A percentile compares a stretch with the other conserved stretches of the same genome.
Evolutionary conservation across 2,888 invertebrate species (phyloP).

Genomic region (Heliconius charithonia): DNA sequence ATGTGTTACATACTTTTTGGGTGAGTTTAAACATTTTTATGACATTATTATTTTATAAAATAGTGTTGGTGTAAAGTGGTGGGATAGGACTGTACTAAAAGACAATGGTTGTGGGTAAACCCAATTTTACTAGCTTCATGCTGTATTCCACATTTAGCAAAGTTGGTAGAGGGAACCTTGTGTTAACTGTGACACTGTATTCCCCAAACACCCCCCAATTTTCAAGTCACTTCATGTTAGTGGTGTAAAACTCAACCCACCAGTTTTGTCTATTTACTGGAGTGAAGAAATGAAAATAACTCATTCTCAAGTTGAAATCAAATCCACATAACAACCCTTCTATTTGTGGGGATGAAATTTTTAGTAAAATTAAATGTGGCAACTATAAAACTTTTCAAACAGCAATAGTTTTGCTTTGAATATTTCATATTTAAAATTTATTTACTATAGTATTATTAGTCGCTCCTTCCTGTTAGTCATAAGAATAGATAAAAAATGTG

Average conservation of each 20-base stretch:
- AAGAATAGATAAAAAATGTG: too few species aligned
- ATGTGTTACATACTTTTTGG: slow-evolving; percentile 75
- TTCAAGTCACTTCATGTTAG: not conserved
- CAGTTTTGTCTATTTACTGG: not conserved
- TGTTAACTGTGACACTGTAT: not conserved
- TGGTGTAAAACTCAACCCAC: too few species aligned
- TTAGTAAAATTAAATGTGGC: too few species aligned
- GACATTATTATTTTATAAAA: not conserved
- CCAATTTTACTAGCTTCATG: not conserved
- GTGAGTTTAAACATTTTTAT: slow-evolving; percentile 58
- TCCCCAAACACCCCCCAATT: not conserved
- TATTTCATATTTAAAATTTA: too few species aligned
- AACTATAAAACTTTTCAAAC: too few species aligned
- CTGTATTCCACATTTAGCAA: not conserved
- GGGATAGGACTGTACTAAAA: not conserved
- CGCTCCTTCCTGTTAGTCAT: too few species aligned
- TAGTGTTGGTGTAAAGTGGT: too few species aligned
- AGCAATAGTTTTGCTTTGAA: too few species aligned
- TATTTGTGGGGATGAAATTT: too few species aligned
- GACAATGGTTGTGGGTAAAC: not conserved
- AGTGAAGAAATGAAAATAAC: too few species aligned
- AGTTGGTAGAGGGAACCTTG: not conserved
- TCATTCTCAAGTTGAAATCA: not conserved
- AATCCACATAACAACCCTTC: too few species aligned
- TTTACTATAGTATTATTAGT: too few species aligned